Percentiles rank a stretch among this genome's conserved stretches.
These are phyloP conservation scores for Anguilla marmorata DNA, from an alignment of 2,797 vertebrate species.

Conservation along the genomic window DNA sequence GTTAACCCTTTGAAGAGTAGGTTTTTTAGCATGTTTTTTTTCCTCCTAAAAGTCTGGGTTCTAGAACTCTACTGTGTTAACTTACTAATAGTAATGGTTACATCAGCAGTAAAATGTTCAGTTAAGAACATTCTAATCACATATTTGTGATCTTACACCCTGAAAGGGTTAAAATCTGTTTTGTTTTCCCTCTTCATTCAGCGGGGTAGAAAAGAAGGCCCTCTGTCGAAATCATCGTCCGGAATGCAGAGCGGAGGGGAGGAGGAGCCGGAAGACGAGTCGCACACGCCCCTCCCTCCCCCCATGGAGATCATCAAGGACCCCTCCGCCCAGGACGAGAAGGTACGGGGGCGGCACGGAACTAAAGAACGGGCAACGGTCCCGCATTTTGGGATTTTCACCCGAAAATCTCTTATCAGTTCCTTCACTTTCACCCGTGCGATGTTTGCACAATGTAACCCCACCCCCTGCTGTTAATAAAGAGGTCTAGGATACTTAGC, in stretches of 20 bases:
- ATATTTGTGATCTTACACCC: too few relatives aligned
- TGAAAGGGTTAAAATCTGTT: slow-evolving; percentile 23
- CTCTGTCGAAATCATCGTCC: slow-evolving; percentile 67
- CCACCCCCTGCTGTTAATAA: not conserved
- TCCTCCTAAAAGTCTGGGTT: too few relatives aligned
- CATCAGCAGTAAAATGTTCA: too few relatives aligned
- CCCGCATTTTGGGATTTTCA: not conserved
- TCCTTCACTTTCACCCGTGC: too few relatives aligned
- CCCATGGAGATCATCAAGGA: slow-evolving; percentile 99
- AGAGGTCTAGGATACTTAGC: not conserved
- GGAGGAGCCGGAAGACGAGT: slow-evolving; percentile 93
- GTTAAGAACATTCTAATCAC: too few relatives aligned
- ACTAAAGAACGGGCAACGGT: not conserved
- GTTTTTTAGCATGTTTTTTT: too few relatives aligned
- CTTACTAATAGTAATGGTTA: too few relatives aligned
- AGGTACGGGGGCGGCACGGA: slow-evolving; percentile 70
- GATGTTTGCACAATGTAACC: not conserved
- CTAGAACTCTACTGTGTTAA: too few relatives aligned
- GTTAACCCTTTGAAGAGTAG: too few relatives aligned
- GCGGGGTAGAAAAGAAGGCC: slow-evolving; percentile 73
- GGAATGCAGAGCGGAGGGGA: slow-evolving; percentile 90
- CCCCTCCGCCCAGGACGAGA: slow-evolving; percentile 88
- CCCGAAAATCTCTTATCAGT: not conserved
- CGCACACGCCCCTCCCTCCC: slow-evolving; percentile 91
- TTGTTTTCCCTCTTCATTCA: not conserved